Percentiles rank a stretch among this genome's conserved stretches.
Conservation (phyloP, 2,888 invertebrate genomes). For the Geotrupes spiniger region DNA sequence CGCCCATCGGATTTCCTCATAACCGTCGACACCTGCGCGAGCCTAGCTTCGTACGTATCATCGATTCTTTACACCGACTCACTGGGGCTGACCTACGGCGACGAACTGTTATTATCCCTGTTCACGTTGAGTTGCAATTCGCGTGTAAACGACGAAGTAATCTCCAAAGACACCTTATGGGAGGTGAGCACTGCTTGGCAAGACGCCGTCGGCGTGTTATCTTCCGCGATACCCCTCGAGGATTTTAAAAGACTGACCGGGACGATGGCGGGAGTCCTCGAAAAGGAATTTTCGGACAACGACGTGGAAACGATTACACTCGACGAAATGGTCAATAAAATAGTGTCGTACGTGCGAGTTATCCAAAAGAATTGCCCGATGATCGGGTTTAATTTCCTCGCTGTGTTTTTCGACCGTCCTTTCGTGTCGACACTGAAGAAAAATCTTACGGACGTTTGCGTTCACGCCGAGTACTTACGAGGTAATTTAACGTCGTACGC, state of each 20-base stretch:
- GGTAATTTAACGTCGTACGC: constrained; percentile 35
- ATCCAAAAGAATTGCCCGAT: constrained; percentile 34
- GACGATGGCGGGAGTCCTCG: constrained; percentile 41
- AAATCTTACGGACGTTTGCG: constrained; percentile 30
- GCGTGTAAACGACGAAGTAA: constrained; percentile 40
- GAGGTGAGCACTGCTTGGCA: constrained; percentile 60
- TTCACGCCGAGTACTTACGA: constrained; percentile 36
- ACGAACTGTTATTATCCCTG: constrained; percentile 50
- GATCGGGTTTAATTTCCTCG: constrained; percentile 30
- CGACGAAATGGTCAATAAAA: constrained; percentile 27
- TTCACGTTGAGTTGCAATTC: constrained; percentile 51
- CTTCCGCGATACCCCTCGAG: constrained; percentile 23
- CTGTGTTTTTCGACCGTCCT: constrained; percentile 33
- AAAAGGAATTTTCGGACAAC: constrained; percentile 37
- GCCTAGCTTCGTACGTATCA: constrained; percentile 55
- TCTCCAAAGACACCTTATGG: constrained; percentile 54
- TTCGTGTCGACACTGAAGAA: constrained; percentile 29
- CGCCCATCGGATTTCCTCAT: constrained; percentile 34
- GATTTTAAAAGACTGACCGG: constrained; percentile 39
- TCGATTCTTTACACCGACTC: constrained; percentile 53
- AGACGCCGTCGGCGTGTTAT: constrained; percentile 50
- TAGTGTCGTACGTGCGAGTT: constrained; percentile 36
- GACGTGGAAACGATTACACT: constrained; percentile 11
- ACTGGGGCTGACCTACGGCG: constrained; percentile 44
- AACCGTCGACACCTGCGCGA: constrained; percentile 53